These are phyloP conservation scores for Dendrocopos noguchii DNA, from an alignment of 2,113 vertebrate species.

Conservation along the genomic window DNA sequence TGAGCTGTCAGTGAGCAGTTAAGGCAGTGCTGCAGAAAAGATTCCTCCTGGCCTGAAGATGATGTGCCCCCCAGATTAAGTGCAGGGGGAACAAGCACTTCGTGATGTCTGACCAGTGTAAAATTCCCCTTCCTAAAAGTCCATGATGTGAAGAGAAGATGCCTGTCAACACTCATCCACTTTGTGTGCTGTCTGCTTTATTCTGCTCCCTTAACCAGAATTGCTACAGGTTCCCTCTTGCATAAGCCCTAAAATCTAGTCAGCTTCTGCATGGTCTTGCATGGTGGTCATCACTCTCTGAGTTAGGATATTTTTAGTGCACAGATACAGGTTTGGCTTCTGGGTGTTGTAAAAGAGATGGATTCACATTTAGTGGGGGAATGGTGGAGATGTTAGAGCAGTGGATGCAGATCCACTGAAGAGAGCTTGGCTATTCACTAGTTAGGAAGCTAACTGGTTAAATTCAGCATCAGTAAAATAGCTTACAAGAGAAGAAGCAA, in stretches of 20 bases:
- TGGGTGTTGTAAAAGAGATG: not conserved
- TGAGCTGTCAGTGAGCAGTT: not conserved
- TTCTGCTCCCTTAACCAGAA: not conserved
- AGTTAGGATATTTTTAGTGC: not conserved
- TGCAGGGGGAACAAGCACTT: not conserved
- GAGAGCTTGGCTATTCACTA: not conserved
- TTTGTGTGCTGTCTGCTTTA: not conserved
- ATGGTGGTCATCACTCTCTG: not conserved
- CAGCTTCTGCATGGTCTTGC: not conserved
- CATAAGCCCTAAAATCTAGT: not conserved
- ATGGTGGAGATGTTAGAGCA: not conserved
- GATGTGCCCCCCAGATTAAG: fast-evolving
- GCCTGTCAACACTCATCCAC: not conserved
- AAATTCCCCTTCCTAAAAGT: slow-evolving; percentile 28
- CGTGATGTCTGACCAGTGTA: not conserved
- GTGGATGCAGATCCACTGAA: not conserved
- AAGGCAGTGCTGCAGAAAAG: not conserved
- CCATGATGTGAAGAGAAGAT: not conserved
- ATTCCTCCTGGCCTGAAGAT: not conserved
- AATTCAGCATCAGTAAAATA: not conserved
- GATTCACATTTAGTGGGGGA: not conserved
- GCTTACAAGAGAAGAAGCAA: not conserved
- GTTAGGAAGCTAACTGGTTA: not conserved
- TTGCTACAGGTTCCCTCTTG: not conserved
- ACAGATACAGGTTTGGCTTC: not conserved